Conservation (phyloP, 2,888 invertebrate genomes). For the Bombylius major region DNA sequence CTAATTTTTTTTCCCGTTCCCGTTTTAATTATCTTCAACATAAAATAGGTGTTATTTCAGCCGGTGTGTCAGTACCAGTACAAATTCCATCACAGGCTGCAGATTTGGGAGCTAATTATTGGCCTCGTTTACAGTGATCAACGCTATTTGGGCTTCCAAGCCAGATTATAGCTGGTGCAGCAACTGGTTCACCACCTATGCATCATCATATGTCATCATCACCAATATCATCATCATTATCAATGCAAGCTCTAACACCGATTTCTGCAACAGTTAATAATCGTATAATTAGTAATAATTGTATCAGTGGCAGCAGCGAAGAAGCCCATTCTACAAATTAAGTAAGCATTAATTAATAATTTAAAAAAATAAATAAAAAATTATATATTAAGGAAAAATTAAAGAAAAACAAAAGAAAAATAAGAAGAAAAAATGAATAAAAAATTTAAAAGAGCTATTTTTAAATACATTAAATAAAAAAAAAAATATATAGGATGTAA, state of each 20-base stretch:
- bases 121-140: slow-evolving; percentile 80
- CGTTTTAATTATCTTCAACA: background rate
- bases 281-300: background rate
- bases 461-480: too few species aligned
- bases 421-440: too few species aligned
- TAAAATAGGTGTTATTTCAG: slow-evolving; percentile 51
- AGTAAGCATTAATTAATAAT: too few species aligned
- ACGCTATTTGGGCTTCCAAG: slow-evolving; percentile 79
- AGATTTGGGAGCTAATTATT: slow-evolving; percentile 75
- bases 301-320: background rate
- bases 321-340: background rate
- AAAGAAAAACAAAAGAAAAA: too few species aligned
- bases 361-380: too few species aligned
- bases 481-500: too few species aligned
- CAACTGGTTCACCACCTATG: slow-evolving; percentile 9
- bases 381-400: too few species aligned
- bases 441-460: too few species aligned
- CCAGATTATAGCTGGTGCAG: slow-evolving; percentile 33
- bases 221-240: background rate
- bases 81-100: slow-evolving; percentile 79
- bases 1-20: background rate
- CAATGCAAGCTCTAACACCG: background rate
- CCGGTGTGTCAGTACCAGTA: slow-evolving; percentile 89
- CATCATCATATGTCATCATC: background rate
- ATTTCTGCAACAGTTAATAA: background rate